These are phyloP conservation scores for Synergus itoensis DNA, from an alignment of 2,888 invertebrate species.

Conservation along the genomic window DNA sequence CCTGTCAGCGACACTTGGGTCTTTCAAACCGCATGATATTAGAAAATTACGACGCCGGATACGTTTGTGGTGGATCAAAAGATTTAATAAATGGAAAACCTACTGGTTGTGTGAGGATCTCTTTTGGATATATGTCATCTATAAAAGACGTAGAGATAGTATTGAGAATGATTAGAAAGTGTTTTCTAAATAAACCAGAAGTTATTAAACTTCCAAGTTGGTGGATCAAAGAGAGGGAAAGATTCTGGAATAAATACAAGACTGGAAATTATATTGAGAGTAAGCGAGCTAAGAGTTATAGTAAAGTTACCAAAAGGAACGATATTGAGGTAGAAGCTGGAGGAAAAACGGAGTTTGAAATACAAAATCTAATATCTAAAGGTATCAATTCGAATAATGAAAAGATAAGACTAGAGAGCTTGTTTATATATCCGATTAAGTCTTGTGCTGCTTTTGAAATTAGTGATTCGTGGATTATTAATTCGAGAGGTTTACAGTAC, in stretches of 20 bases:
- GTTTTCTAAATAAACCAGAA: slow-evolving; percentile 83
- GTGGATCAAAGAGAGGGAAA: slow-evolving; percentile 59
- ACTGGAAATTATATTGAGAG: slow-evolving; percentile 26
- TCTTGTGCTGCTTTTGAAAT: slow-evolving; percentile 92
- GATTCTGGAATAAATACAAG: slow-evolving; percentile 16
- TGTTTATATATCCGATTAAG: slow-evolving; percentile 93
- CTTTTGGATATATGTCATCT: slow-evolving; percentile 95
- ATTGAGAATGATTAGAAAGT: slow-evolving; percentile 86
- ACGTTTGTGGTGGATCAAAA: slow-evolving; percentile 93
- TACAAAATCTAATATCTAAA: background rate
- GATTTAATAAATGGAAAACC: slow-evolving; percentile 93
- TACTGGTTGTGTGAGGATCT: slow-evolving; percentile 94
- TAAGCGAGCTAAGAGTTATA: background rate
- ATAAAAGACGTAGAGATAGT: slow-evolving; percentile 85
- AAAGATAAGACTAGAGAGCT: slow-evolving; percentile 72
- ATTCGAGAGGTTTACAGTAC: slow-evolving; percentile 88
- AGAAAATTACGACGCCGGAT: slow-evolving; percentile 90
- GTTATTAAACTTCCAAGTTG: slow-evolving; percentile 71
- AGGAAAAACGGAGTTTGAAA: slow-evolving; percentile 42
- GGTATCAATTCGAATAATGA: slow-evolving; percentile 35
- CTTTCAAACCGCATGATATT: slow-evolving; percentile 85
- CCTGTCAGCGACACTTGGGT: slow-evolving; percentile 90
- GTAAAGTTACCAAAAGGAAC: slow-evolving; percentile 2
- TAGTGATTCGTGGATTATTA: slow-evolving; percentile 84
- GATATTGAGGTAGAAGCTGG: background rate